Evolutionary conservation across 2,113 vertebrate genomes (phyloP), one percentile per base, ranked within the genome.

Genomic region (Alosa alosa): DNA sequence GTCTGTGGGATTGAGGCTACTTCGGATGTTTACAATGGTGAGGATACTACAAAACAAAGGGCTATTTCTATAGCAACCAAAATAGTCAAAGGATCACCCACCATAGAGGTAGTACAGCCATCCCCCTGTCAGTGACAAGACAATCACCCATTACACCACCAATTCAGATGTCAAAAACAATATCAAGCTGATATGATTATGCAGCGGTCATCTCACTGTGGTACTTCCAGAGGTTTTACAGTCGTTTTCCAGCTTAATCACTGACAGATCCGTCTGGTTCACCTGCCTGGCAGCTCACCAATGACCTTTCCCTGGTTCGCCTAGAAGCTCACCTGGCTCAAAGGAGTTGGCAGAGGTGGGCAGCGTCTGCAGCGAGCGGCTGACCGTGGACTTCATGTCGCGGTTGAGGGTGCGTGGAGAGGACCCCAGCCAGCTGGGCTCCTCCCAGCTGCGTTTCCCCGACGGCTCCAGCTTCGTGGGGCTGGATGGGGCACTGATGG

Each of bases 361-460:
- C 60, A 99, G 96, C 44, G 96, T 96, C 93, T 99, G 98, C 39
- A 99, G 93, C 0, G 98, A 99, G 55, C 97, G 95, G 92, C 98
- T 99, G 78, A 98, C 88, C 31, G 94, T 97, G 0, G 94, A 94
- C 94, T 98, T 99, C 97, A 99, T 97, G 88, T 98, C 96, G 39
- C 91, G 96, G 92, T 90, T 97, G 84, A 99, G 92, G 1, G 98
- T 90, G 20, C 97, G 94, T 0, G 97, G 97, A 0, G 97, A 97
- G 0, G 97, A 97, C 0, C 98, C 98, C 94, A 99, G 94, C 97
- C 98, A 99, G 86, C 94, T 97, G 0, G 98, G 98, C 89, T 99
- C 98, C 89, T 99, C 98, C 98, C 98, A 99, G 93, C 98, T 99
- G 88, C 97, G 96, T 89, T 97, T 96, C 68, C 97, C 97, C 0